These are phyloP conservation scores for Eulemur mongoz DNA, from an alignment of 2,797 vertebrate genomes.

Conservation along the genomic window DNA sequence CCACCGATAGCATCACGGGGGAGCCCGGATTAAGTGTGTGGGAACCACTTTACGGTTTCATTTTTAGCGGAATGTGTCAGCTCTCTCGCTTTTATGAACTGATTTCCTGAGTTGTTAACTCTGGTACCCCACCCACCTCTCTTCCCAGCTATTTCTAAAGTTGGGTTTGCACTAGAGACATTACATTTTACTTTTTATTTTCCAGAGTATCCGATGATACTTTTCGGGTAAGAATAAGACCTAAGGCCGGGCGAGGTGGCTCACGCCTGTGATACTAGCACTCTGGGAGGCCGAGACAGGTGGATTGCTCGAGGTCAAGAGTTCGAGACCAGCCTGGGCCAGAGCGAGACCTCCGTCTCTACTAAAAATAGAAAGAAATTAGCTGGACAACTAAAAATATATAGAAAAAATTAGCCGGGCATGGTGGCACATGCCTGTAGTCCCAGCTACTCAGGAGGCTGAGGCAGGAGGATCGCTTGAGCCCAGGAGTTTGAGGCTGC, in stretches of 20 bases:
- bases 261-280: no score
- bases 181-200: constrained; percentile 20
- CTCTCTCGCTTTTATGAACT: constrained; percentile 42
- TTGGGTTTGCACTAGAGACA: constrained; percentile 23
- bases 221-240: background rate
- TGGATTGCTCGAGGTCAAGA: no score
- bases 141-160: constrained; percentile 48
- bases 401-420: no score
- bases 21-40: constrained; percentile 57
- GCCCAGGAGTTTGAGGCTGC: no score
- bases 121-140: constrained; percentile 40
- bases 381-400: no score
- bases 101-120: constrained; percentile 60
- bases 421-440: no score
- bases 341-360: no score
- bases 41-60: constrained; percentile 52
- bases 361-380: no score
- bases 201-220: background rate
- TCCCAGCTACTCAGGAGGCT: no score
- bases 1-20: constrained; percentile 57
- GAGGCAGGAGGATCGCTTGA: no score
- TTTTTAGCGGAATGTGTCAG: constrained; percentile 61
- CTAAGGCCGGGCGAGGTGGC: background rate
- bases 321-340: no score
- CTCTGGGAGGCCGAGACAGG: no score